Evolutionary conservation across 2,888 invertebrate species (phyloP), one percentile per base, ranked within the genome.

Genomic region (Atrina japonica): DNA sequence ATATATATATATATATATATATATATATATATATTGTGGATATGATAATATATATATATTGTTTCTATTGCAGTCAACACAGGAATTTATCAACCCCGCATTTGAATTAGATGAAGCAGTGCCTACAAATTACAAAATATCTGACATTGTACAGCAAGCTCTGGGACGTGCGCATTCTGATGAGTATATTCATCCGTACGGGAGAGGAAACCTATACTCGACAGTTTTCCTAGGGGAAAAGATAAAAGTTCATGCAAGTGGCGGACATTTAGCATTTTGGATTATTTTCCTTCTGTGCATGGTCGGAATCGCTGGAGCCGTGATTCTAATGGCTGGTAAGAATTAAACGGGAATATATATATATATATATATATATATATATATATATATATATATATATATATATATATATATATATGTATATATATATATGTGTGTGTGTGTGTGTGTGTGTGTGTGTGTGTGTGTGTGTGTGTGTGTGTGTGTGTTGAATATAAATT

Each of bases 291-390:
- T 52, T 11, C 9, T 52, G 25, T 16, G 18, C 14, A 25, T 52
- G 52, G 3, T 52, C 7, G 52, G 52, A 52, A 18, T 52, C 5
- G 52, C 52, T 23, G 52, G 52, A 23, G 52, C 52, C 7, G 23
- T 52, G 9, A 52, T 52, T 5, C 23, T 52, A 11, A 52, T 52
- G 52, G 52, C 52, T 9, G 52, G 52, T 52, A 23, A 52, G 52
- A 35, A n/a, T n/a, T n/a, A n/a, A n/a, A n/a, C n/a, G n/a, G n/a
- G n/a, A n/a, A n/a, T n/a, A n/a, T n/a, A n/a, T n/a, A n/a, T n/a
- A n/a, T n/a, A n/a, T n/a, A n/a, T n/a, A n/a, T n/a, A n/a, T n/a
- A n/a, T n/a, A n/a, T n/a, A n/a, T n/a, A n/a, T n/a, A n/a, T n/a
- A n/a, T n/a, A n/a, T n/a, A n/a, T n/a, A n/a, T n/a, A n/a, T n/a